Percentiles rank a stretch among this genome's conserved stretches.
Conservation (phyloP, 2,888 invertebrate genomes). For the Masnerella sp. region DNA sequence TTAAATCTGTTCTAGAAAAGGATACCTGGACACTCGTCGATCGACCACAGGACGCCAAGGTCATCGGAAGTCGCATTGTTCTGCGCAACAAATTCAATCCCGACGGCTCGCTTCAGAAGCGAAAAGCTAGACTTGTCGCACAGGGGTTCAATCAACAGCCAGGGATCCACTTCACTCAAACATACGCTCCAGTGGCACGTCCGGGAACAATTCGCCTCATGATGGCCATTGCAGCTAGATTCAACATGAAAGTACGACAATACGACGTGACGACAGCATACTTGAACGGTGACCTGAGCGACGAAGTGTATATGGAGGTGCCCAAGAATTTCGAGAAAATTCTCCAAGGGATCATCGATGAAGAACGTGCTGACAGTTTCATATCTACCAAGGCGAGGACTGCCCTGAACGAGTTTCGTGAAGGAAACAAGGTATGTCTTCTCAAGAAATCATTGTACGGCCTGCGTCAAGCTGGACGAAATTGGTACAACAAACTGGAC, state of each 20-base stretch:
- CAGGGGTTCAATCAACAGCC: constrained; percentile 56
- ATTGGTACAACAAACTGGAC: constrained; percentile 48
- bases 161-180: constrained; percentile 60
- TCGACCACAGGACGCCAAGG: background rate
- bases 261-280: constrained; percentile 57
- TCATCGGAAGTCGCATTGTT: constrained; percentile 23
- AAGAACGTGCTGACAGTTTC: constrained; percentile 11
- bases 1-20: constrained; percentile 21
- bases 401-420: constrained; percentile 30
- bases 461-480: constrained; percentile 49
- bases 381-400: constrained; percentile 32
- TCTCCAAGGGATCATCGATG: constrained; percentile 4
- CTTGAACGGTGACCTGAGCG: constrained; percentile 2
- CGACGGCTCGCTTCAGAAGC: constrained; percentile 52
- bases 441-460: constrained; percentile 10
- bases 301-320: constrained; percentile 59
- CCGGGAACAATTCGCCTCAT: constrained; percentile 60
- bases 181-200: constrained; percentile 59
- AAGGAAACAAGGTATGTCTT: constrained; percentile 16
- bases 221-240: constrained; percentile 56
- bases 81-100: constrained; percentile 54
- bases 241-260: constrained; percentile 59
- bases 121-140: constrained; percentile 61
- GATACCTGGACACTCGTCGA: constrained; percentile 25
- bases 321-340: constrained; percentile 35